A percentile compares a stretch with the other conserved stretches of the same genome.
Evolutionary conservation across 2,888 invertebrate genomes (phyloP).

Genomic region (Trichogramma evanescens): DNA sequence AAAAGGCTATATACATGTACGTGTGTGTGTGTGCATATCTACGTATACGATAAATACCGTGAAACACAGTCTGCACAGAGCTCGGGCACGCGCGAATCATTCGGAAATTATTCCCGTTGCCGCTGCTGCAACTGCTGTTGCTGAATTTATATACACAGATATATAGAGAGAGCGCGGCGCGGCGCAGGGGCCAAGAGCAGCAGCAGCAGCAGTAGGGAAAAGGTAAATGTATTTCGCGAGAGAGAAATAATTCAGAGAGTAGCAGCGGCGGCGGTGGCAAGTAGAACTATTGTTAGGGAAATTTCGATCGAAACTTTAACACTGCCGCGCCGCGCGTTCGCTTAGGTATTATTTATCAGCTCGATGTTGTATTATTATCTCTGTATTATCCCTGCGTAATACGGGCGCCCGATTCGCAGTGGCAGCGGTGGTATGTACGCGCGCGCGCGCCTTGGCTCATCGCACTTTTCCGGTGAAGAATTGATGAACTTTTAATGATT

Average conservation of each 20-base stretch:
- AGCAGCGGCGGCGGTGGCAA: background rate
- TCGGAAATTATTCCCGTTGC: constrained; percentile 24
- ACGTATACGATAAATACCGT: constrained; percentile 27
- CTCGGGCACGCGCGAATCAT: constrained; percentile 19
- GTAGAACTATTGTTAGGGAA: constrained; percentile 18
- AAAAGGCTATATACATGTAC: no score
- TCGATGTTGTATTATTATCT: no score
- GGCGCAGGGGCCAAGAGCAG: no score
- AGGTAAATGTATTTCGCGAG: constrained; percentile 11
- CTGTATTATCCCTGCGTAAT: no score
- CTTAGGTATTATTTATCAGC: constrained; percentile 14
- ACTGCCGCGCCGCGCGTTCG: background rate
- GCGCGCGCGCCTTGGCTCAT: background rate
- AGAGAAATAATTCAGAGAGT: constrained; percentile 12
- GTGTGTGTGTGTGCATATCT: background rate
- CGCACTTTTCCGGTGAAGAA: no score
- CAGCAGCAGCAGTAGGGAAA: no score
- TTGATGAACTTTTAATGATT: no score
- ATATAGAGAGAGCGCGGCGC: no score
- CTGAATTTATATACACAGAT: no score
- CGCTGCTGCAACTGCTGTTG: constrained; percentile 1
- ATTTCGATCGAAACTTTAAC: constrained; percentile 8
- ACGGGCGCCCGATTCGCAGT: no score
- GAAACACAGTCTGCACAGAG: constrained; percentile 22
- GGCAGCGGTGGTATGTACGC: background rate